Base-by-base conservation (phyloP, 1,140 invertebrate genomes). In the Planococcus citri region DNA sequence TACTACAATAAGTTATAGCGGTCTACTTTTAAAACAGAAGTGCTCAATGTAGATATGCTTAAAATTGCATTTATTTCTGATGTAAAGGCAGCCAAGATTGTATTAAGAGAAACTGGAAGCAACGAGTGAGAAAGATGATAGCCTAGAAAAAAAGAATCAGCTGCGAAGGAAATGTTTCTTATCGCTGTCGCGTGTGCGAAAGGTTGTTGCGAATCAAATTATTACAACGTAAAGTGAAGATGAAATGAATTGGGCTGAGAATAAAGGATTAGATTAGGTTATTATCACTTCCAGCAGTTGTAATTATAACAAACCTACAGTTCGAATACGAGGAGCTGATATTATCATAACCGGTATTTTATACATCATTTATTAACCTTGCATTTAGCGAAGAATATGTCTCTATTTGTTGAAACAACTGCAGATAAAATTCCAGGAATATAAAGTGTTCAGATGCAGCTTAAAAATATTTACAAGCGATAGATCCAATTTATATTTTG, bases 311-410 rank as follows among this genome's bases (percentile, higher is more conserved):
- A 2, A 64, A 64, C 60, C 60, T 24, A 64, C 20, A 25, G 60
- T 64, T 64, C 6, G 60, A 21, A 64, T 64, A 64, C 60, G 20
- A 64, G 60, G 22, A 64, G 60, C 60, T 27, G 60, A 64, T n/a
- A n/a, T 64, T 64, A 64, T 24, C 60, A 64, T 64, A 64, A 64
- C 60, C 60, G 60, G 60, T 64, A 64, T 64, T 64, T 64, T 64
- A n/a, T n/a, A 64, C 60, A 64, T 64, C 60, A 64, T 25, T 64
- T 64, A 64, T 64, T 64, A 64, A 64, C 60, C 60, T 64, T 64
- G 60, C 60, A 64, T 64, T 64, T 21, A 64, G 60, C 60, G 24
- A 64, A 64, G 60, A 64, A 27, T 64, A 64, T 64, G 60, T 64
- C 60, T 64, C 60, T 64, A 64, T 64, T 64, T 64, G 60, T 64